These are phyloP conservation scores for Zhuqinia jingwanae DNA, from an alignment of 2,888 invertebrate species.

Conservation along the genomic window DNA sequence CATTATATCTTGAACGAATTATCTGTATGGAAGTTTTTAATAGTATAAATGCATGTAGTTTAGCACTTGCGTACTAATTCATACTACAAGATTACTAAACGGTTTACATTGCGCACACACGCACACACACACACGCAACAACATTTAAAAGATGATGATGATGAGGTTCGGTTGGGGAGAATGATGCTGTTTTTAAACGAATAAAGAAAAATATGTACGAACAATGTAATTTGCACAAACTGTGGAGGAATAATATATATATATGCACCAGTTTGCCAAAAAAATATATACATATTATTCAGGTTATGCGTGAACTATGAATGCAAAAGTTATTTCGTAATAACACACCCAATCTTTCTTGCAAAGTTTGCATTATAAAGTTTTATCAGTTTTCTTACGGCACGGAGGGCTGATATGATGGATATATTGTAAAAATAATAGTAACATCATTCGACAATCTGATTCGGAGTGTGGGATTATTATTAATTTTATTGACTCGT, in stretches of 20 bases:
- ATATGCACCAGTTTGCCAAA: constrained; percentile 33
- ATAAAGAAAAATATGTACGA: no score
- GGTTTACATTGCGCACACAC: not conserved
- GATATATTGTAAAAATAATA: not conserved
- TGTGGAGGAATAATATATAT: not conserved
- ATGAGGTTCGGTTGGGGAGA: no score
- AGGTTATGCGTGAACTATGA: constrained; percentile 38
- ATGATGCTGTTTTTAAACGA: no score
- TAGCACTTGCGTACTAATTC: constrained; percentile 23
- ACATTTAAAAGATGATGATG: not conserved
- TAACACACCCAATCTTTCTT: not conserved
- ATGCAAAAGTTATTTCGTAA: constrained; percentile 11
- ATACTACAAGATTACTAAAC: not conserved
- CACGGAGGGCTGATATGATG: not conserved
- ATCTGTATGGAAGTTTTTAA: constrained; percentile 15
- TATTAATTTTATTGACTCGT: constrained; percentile 36
- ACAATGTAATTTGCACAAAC: no score
- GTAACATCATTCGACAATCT: not conserved
- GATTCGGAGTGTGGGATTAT: not conserved
- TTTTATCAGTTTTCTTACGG: no score
- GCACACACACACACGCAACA: not conserved
- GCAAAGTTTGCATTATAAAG: no score
- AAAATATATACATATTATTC: constrained; percentile 28
- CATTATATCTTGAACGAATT: constrained; percentile 19
- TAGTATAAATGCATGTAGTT: not conserved